phyloP scores from a whole-genome alignment of 2,797 vertebrate species.

The Coregonus sp. region DNA sequence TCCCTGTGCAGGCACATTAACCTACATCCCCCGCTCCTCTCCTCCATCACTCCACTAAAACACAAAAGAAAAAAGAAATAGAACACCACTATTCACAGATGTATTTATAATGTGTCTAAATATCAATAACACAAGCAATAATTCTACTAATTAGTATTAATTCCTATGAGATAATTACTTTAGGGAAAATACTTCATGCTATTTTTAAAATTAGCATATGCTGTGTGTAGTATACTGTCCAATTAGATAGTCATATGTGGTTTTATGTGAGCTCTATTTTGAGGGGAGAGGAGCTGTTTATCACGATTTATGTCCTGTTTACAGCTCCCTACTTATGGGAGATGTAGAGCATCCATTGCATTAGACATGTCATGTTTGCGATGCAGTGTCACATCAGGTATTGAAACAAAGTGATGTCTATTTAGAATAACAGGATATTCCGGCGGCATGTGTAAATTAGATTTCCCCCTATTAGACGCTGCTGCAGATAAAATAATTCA shows the following conservation, averaged over 20 bases:
- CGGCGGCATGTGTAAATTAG: constrained; percentile 34
- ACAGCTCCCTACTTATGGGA: neutral
- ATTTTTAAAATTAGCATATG: constrained; percentile 1
- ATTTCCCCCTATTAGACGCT: constrained; percentile 34
- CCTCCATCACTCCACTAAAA: constrained; percentile 69
- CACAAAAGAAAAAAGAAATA: constrained; percentile 60
- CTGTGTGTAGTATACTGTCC: constrained; percentile 33
- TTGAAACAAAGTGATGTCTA: constrained; percentile 17
- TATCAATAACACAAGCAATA: constrained; percentile 63
- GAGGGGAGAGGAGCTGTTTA: constrained; percentile 15
- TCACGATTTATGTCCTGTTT: constrained; percentile 3
- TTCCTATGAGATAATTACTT: constrained; percentile 64
- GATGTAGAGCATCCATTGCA: constrained; percentile 1
- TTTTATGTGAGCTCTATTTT: constrained; percentile 20
- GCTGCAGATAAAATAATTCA: constrained; percentile 28
- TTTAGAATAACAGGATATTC: constrained; percentile 27
- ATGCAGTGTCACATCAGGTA: constrained; percentile 24
- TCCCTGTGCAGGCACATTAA: constrained; percentile 73
- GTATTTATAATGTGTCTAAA: constrained; percentile 75
- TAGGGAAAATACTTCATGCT: constrained; percentile 62
- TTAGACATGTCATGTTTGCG: constrained; percentile 19
- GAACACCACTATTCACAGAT: constrained; percentile 43
- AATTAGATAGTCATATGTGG: constrained; percentile 47
- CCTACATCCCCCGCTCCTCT: constrained; percentile 71
- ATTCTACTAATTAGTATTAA: constrained; percentile 71